Evolutionary conservation across 37 sponge, comb jelly and placozoan species (phyloP), one percentile per base, ranked within the genome.

Genomic region (Halichondria panicea): DNA sequence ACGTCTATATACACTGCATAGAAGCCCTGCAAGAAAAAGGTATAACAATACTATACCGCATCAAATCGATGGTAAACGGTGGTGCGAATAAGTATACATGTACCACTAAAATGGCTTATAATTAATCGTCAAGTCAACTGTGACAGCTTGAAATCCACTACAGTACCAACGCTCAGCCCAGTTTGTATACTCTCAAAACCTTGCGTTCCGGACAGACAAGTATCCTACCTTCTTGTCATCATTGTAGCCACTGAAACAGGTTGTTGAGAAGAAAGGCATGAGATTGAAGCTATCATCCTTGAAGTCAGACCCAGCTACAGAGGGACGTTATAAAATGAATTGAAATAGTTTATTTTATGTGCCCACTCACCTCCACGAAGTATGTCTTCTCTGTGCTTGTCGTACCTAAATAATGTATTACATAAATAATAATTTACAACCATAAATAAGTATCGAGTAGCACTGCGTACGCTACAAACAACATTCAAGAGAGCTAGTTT

Each of bases 311-410:
- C 91, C 90, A 64, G 68, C 92, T 87, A 44, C 25, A 68, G 46
- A 64, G 35, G 31, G 25, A 33, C n/a, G 37, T 8, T 32, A 19
- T 33, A 28, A 24, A 65, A 31, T 21, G 8, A 65, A 34, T 31
- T 65, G 4, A 38, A 27, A 5, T 68, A 24, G 52, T 44, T 18
- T 31, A 18, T 58, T 38, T 11, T 15, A 8, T 64, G 66, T 9
- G 12, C 37, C 36, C 2, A 64, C 80, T 18, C 50, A 92, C 97
- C 94, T 85, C 94, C 93, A 32, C 67, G 81, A 18, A 98, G 74
- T 31, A 98, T 94, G 35, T 77, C 88, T 54, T 98, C 95, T 40
- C 99, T 73, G 74, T 98, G 93, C 59, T 88, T 92, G 64, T 98
- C 99, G 78, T 98, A 98, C 93, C 93, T 93, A 43, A 48, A 35